Evolutionary conservation across 2,888 invertebrate genomes (phyloP), one percentile per base, ranked within the genome.

Genomic region (Glyphotaelius pellucidus): DNA sequence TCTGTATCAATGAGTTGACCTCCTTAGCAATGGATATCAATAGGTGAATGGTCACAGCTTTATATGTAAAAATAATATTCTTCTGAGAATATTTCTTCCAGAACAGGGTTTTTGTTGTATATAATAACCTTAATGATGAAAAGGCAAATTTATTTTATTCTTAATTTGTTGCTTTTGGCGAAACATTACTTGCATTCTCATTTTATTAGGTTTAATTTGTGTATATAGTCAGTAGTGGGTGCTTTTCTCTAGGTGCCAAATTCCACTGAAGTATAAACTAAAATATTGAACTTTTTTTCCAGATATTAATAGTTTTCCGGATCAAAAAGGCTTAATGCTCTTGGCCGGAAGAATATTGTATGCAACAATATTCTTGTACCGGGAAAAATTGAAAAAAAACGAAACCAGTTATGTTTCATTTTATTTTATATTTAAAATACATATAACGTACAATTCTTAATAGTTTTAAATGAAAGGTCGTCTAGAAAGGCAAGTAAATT

Each of bases 21-120:
- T 30, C 15, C 35, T 35, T 32, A 11, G 35, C 11, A 11, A 19
- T 83, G 83, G 35, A 83, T 35, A 25, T 32, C 19, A 35, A 25
- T 32, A 31, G 83, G 83, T 83, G 83, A 32, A 83, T 31, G 83
- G 35, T 83, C 83, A 32, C 83, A 35, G 35, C 35, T 83, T 83
- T 83, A 83, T 83, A 31, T 83, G 2, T 83, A 83, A 83, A 35
- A 35, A 83, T 35, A 11, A 25, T 35, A 32, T 83, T 38, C 25
- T 11, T 7, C 9, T 9, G 32, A 35, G 25, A 31, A 32, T 83
- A 32, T 32, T 83, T 35, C 83, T 83, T 32, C 32, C 83, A 35
- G 83, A 83, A 83, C 83, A 35, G 35, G 83, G 83, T 83, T 32
- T 35, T 38, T 83, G 25, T 67, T 67, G 67, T 67, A 25, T 19